phyloP scores from a whole-genome alignment of 2,113 vertebrate species.

The Oenanthe oenanthe region DNA sequence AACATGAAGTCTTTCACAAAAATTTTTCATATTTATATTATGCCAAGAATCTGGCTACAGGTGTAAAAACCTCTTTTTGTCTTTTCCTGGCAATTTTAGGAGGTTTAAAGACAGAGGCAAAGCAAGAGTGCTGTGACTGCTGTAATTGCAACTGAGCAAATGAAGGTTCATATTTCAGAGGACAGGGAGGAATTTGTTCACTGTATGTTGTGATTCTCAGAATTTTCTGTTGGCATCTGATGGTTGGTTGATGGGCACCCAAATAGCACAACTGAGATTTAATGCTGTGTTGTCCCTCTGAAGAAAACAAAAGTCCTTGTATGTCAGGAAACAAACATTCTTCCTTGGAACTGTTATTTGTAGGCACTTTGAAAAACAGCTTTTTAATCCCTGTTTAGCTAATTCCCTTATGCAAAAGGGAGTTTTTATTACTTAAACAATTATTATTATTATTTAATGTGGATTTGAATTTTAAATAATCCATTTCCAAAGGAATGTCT shows the following conservation, averaged over 20 bases:
- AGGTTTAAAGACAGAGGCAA: background rate
- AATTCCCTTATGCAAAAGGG: background rate
- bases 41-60: background rate
- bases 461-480: constrained; percentile 1
- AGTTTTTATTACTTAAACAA: background rate
- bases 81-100: background rate
- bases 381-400: background rate
- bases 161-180: background rate
- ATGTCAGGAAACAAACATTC: background rate
- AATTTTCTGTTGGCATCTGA: background rate
- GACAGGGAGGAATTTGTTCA: background rate
- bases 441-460: background rate
- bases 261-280: background rate
- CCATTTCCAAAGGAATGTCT: background rate
- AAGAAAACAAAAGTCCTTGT: background rate
- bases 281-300: background rate
- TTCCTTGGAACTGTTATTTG: background rate
- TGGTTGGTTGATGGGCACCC: background rate
- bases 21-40: background rate
- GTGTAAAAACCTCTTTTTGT: background rate
- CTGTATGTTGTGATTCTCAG: background rate
- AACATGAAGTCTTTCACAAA: background rate
- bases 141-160: background rate
- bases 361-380: background rate
- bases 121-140: background rate